Evolutionary conservation across 2,797 vertebrate species (phyloP).

Genomic region (Siniperca scherzeri): DNA sequence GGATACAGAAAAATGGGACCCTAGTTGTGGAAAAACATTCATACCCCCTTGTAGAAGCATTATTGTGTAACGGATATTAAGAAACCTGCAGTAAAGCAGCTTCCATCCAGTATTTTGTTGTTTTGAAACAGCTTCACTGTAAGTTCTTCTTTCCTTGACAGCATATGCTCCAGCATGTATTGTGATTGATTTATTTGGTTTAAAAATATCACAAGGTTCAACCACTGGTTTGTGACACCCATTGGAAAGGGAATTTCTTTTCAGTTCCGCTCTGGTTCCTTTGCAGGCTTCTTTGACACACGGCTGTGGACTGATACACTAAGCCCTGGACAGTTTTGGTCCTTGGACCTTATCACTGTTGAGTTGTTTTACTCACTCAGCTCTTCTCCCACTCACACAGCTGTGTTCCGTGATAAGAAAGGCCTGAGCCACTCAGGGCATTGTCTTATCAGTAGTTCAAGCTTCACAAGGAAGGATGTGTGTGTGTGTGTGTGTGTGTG

Average conservation of each 20-base stretch:
- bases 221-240: neutral
- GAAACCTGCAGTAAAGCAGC: neutral
- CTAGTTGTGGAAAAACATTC: neutral
- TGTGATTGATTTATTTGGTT: too few relatives aligned
- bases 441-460: slow-evolving; percentile 71
- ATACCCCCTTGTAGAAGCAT: neutral
- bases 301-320: neutral
- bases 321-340: slow-evolving; percentile 4
- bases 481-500: slow-evolving; percentile 34
- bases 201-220: neutral
- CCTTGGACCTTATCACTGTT: slow-evolving; percentile 48
- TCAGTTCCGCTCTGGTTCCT: neutral
- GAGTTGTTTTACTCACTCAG: slow-evolving; percentile 49
- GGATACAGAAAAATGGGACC: neutral
- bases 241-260: neutral
- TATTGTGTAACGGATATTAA: neutral
- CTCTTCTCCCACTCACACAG: slow-evolving; percentile 61
- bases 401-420: slow-evolving; percentile 76
- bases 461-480: slow-evolving; percentile 71
- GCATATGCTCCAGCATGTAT: neutral
- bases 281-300: neutral
- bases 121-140: neutral
- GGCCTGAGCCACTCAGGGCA: slow-evolving; percentile 32
- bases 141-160: neutral
- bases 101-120: neutral